phyloP scores from a whole-genome alignment of 2,888 invertebrate genomes.

The Drosophila neonasuta region DNA sequence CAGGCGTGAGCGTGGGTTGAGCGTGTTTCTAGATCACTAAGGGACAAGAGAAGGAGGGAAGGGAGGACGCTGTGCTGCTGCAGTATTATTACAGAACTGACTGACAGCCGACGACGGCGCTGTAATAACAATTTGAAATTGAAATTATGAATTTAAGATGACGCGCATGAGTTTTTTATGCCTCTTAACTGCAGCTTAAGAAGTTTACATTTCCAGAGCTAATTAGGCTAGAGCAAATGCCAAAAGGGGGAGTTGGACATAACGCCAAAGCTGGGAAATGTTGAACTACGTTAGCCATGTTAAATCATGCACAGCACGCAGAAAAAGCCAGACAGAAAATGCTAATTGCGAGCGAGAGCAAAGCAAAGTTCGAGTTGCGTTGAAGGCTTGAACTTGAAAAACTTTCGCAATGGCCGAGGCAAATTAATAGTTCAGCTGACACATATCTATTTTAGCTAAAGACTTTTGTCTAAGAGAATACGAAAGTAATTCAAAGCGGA shows the following conservation, averaged over 20 bases:
- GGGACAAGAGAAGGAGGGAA: not conserved
- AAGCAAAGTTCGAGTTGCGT: not conserved
- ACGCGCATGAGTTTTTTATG: slow-evolving; percentile 74
- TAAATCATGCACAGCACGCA: slow-evolving; percentile 15
- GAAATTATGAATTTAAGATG: slow-evolving; percentile 78
- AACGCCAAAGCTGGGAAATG: not conserved
- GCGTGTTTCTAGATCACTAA: slow-evolving; percentile 7
- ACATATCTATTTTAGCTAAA: not conserved
- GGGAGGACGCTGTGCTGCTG: not conserved
- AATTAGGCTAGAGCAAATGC: slow-evolving; percentile 48
- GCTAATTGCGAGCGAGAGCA: slow-evolving; percentile 3
- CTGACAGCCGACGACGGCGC: slow-evolving; percentile 23
- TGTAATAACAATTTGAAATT: slow-evolving; percentile 73
- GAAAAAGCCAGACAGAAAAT: slow-evolving; percentile 6
- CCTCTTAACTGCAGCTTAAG: slow-evolving; percentile 72
- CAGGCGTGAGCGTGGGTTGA: slow-evolving; percentile 47
- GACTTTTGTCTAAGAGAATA: not conserved
- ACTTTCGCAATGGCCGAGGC: not conserved
- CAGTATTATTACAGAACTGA: slow-evolving; percentile 15
- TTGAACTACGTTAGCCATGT: slow-evolving; percentile 3
- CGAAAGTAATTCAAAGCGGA: too few relatives aligned
- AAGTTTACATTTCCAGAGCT: slow-evolving; percentile 59
- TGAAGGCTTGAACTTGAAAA: not conserved
- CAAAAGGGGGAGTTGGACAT: not conserved
- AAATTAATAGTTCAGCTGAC: slow-evolving; percentile 6